phyloP scores from a whole-genome alignment of 1,140 invertebrate genomes.

The Lucilia cuprina region DNA sequence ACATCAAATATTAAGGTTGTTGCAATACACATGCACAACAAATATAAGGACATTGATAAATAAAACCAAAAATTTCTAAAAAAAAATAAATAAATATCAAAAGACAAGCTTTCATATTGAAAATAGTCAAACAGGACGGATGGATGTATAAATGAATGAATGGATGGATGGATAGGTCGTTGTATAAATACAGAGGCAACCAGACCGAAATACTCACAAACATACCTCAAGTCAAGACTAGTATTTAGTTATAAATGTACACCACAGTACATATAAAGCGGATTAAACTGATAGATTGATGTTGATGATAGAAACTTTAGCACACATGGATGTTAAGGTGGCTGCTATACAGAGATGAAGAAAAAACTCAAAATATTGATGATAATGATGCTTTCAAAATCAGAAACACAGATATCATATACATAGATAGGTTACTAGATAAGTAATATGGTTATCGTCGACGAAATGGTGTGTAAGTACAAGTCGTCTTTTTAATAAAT shows the following conservation, averaged over 20 bases:
- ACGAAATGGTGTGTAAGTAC: neutral
- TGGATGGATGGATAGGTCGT: neutral
- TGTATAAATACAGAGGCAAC: too few species aligned
- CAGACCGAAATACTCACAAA: neutral
- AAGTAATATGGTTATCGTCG: neutral
- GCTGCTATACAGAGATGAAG: neutral
- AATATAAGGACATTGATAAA: neutral
- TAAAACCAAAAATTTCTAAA: neutral
- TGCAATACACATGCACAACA: neutral
- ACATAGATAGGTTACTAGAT: constrained; percentile 20
- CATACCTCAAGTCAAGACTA: neutral
- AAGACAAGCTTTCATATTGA: neutral
- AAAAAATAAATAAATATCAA: neutral
- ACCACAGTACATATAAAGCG: neutral
- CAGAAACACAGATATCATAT: too few species aligned
- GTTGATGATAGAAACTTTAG: neutral
- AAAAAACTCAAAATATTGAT: neutral
- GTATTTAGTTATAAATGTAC: neutral
- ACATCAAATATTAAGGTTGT: too few species aligned
- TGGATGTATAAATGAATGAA: neutral
- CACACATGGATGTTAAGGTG: neutral
- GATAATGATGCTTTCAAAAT: constrained; percentile 14
- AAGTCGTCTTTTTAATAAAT: too few species aligned
- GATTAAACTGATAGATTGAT: neutral
- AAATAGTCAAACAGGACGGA: neutral